These are phyloP conservation scores for Speoplatyrhinus poulsoni DNA, from an alignment of 2,113 vertebrate species.

Conservation along the genomic window DNA sequence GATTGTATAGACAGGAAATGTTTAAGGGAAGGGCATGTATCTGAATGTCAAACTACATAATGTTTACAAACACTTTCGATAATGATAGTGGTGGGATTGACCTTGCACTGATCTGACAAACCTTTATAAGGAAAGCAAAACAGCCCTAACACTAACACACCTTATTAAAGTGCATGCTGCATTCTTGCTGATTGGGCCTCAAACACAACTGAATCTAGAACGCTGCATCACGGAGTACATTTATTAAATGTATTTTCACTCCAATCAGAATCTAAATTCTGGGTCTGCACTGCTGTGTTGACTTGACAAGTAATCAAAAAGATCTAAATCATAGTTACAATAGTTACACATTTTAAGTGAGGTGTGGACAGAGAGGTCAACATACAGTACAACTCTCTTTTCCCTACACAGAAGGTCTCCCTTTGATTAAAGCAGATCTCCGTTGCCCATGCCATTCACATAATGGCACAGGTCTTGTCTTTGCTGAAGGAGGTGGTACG, in stretches of 20 bases:
- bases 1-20: slow-evolving; percentile 39
- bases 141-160: not conserved
- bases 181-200: not conserved
- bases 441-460: slow-evolving; percentile 76
- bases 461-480: slow-evolving; percentile 91
- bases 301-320: slow-evolving; percentile 27
- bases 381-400: slow-evolving; percentile 26
- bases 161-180: not conserved
- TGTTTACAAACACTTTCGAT: slow-evolving; percentile 1
- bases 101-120: slow-evolving; percentile 19
- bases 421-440: slow-evolving; percentile 9
- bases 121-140: slow-evolving; percentile 15
- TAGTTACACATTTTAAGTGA: too few species aligned
- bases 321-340: slow-evolving; percentile 10
- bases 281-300: slow-evolving; percentile 22
- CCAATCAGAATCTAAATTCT: not conserved
- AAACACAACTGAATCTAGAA: not conserved
- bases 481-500: slow-evolving; percentile 91
- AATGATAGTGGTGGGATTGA: slow-evolving; percentile 17
- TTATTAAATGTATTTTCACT: slow-evolving; percentile 16
- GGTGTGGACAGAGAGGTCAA: slow-evolving; percentile 26
- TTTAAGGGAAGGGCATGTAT: slow-evolving; percentile 31
- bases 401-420: slow-evolving; percentile 14
- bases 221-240: slow-evolving; percentile 8
- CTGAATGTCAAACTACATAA: slow-evolving; percentile 45